Conservation (phyloP, 2,888 invertebrate genomes). For the Dromius quadrimaculatus region DNA sequence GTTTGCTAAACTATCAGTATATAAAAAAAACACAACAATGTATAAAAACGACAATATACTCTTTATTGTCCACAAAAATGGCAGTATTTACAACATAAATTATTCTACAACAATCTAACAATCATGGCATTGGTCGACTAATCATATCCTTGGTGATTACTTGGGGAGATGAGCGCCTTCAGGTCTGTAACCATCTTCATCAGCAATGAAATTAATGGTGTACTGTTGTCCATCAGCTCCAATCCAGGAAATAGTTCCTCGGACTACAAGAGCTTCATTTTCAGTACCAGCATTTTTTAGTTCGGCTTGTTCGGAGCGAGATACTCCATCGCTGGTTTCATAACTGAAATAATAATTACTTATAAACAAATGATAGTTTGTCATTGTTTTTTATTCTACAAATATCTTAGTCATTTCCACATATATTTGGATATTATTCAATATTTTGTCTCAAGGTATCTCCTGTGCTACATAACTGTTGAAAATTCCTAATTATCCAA, state of each 20-base stretch:
- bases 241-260: conserved; percentile 69
- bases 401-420: too few relatives aligned
- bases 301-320: conserved; percentile 68
- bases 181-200: conserved; percentile 71
- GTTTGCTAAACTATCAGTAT: too few relatives aligned
- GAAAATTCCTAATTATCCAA: too few relatives aligned
- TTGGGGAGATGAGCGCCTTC: conserved; percentile 53
- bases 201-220: conserved; percentile 67
- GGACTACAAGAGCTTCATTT: conserved; percentile 68
- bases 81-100: conserved; percentile 44
- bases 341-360: conserved; percentile 12
- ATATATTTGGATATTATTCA: too few relatives aligned
- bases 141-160: background rate
- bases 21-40: too few relatives aligned
- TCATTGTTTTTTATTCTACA: too few relatives aligned
- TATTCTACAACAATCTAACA: conserved; percentile 25
- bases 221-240: conserved; percentile 71
- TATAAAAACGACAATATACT: conserved; percentile 30
- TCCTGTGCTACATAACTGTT: too few relatives aligned
- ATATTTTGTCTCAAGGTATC: too few relatives aligned
- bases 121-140: background rate
- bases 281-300: conserved; percentile 70
- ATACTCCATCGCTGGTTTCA: conserved; percentile 70
- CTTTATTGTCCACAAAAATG: conserved; percentile 22
- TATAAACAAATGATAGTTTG: background rate